Evolutionary conservation across 92 coral and sea anemone species (phyloP).

Genomic region (Porites divaricata): DNA sequence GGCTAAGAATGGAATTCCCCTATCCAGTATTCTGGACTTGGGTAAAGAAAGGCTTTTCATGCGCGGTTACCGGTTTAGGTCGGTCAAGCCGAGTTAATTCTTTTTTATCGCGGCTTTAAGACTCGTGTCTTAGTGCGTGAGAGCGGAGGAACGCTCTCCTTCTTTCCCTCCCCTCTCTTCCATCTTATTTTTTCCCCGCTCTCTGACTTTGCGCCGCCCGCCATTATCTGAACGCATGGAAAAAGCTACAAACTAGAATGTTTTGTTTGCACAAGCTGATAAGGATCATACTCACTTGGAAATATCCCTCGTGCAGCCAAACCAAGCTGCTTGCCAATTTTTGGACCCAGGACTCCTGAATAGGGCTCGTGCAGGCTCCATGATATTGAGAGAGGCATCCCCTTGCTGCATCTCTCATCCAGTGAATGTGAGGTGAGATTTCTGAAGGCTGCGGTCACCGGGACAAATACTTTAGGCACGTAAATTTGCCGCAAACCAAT

Average conservation of each 20-base stretch:
- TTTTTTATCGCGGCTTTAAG: too few species aligned
- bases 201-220: too few species aligned
- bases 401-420: conserved; percentile 85
- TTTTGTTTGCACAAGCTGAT: background rate
- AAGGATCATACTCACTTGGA: conserved; percentile 58
- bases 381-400: conserved; percentile 80
- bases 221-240: too few species aligned
- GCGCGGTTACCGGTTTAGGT: too few species aligned
- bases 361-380: conserved; percentile 85
- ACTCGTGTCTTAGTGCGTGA: too few species aligned
- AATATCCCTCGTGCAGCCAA: conserved; percentile 78
- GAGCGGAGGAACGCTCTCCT: too few species aligned
- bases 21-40: too few species aligned
- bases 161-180: too few species aligned
- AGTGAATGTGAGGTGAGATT: conserved; percentile 65
- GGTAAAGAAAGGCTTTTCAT: too few species aligned
- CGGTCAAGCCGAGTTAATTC: too few species aligned
- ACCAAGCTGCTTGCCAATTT: conserved; percentile 25
- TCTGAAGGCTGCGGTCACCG: conserved; percentile 28
- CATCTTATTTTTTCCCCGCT: too few species aligned
- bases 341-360: conserved; percentile 69
- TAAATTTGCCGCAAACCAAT: background rate
- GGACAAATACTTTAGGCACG: conserved; percentile 43
- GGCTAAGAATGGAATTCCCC: too few species aligned
- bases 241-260: background rate